Conservation (phyloP, 2,888 invertebrate species). For the Strigamia transsilvanica region DNA sequence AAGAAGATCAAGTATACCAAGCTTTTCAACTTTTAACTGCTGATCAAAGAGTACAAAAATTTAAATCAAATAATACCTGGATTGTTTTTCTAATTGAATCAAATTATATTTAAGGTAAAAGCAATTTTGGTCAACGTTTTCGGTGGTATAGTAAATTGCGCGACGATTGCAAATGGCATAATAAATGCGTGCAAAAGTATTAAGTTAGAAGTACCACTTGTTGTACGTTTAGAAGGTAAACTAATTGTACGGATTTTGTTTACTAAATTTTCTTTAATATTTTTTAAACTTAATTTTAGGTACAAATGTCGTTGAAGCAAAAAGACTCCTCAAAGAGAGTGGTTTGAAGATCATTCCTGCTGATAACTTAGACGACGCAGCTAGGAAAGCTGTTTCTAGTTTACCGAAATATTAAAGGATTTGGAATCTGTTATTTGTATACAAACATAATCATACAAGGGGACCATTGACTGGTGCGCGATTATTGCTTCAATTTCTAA, state of each 20-base stretch:
- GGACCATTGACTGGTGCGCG: conserved; percentile 14
- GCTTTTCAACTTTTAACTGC: conserved; percentile 89
- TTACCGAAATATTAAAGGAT: conserved; percentile 55
- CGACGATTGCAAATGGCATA: conserved; percentile 94
- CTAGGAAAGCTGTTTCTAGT: conserved; percentile 79
- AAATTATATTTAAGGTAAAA: conserved; percentile 72
- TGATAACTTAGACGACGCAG: conserved; percentile 89
- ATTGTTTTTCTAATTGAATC: not conserved
- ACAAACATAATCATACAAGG: not conserved
- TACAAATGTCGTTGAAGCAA: conserved; percentile 87
- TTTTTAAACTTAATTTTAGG: conserved; percentile 65
- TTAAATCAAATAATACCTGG: not conserved
- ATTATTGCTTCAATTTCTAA: not conserved
- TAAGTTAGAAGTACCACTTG: conserved; percentile 82
- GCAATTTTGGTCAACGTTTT: conserved; percentile 98
- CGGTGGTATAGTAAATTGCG: conserved; percentile 99
- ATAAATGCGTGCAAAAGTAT: conserved; percentile 84
- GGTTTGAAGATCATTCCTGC: conserved; percentile 85
- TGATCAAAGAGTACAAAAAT: conserved; percentile 68
- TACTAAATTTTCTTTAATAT: not conserved
- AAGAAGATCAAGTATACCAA: conserved; percentile 90
- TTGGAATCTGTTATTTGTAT: not conserved
- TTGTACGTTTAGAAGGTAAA: conserved; percentile 91
- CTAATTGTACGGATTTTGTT: not conserved
- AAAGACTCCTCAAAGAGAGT: conserved; percentile 81